Percentiles rank a stretch among this genome's conserved stretches.
Conservation (phyloP, 1,140 invertebrate genomes). For the Papilio machaon region DNA sequence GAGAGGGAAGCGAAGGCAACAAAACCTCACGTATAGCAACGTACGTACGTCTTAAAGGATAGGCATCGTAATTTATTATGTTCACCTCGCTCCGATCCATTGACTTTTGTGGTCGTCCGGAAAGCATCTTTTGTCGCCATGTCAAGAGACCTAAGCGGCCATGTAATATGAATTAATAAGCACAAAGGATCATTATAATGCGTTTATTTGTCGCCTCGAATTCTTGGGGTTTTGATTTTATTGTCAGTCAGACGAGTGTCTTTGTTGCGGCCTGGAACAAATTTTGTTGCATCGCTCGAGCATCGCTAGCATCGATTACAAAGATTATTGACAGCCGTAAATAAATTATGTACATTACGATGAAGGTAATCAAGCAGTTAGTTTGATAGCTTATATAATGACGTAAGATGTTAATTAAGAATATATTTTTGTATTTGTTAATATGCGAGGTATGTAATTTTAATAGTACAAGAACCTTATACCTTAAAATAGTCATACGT, state of each 20-base stretch:
- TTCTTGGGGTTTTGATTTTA: slow-evolving; percentile 64
- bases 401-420: not conserved
- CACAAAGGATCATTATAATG: slow-evolving; percentile 76
- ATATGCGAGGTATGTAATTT: not conserved
- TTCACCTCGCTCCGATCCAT: slow-evolving; percentile 71
- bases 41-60: slow-evolving; percentile 63
- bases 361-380: not conserved
- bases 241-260: slow-evolving; percentile 55
- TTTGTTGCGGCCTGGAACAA: slow-evolving; percentile 67
- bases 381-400: not conserved
- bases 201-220: slow-evolving; percentile 73
- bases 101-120: slow-evolving; percentile 72
- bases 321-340: slow-evolving; percentile 20
- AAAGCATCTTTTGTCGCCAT: slow-evolving; percentile 71
- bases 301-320: slow-evolving; percentile 38
- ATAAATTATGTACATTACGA: slow-evolving; percentile 4
- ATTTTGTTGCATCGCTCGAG: slow-evolving; percentile 72
- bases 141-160: slow-evolving; percentile 73
- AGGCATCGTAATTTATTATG: slow-evolving; percentile 78
- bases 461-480: not conserved
- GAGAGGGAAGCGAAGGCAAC: slow-evolving; percentile 66
- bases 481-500: no score
- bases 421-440: not conserved
- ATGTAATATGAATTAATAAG: slow-evolving; percentile 82
- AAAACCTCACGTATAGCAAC: slow-evolving; percentile 65